Base-by-base conservation (phyloP, 35 echinoderm and acorn worm genomes). In the Apostichopus californicus region DNA sequence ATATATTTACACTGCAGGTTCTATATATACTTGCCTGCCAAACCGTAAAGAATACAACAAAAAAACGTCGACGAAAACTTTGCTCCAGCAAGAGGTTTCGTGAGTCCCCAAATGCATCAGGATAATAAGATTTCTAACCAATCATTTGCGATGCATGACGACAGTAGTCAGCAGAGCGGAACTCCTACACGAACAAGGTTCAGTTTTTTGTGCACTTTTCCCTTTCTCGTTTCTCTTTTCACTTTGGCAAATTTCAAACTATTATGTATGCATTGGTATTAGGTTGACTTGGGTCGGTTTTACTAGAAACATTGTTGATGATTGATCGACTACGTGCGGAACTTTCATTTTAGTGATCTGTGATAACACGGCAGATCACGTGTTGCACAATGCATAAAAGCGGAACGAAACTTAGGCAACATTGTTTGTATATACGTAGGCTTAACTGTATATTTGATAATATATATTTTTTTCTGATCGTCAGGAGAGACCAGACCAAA, bases 111-210 rank as follows among this genome's bases (percentile, higher is more conserved):
- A 75, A 75, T n/a, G 71, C 20, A 83, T 83, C 80, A 54, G 56
- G 56, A 83, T 57, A 57, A 83, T 83, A 55, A 83, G 80, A 83
- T 83, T 83, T 83, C 56, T 57, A 54, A 83, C 80, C 80, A 83
- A 83, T 83, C 80, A 83, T 26, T 55, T 83, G 55, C 56, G 80
- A 83, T 56, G 80, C 80, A 83, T 83, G 80, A 83, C 80, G 80
- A 54, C 58, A 83, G 52, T 9, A 55, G 18, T 20, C 15, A n/a
- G 15, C 4, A 5, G 52, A 83, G 56, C 52, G 52, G 53, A 55
- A 83, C 56, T 57, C 15, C 4, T 55, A 8, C 10, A 15, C 53
- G 28, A 83, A 83, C 56, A 55, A 83, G 52, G 56, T 13, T 83
- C 5, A 57, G 34, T 83, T 83, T 20, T 53, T 57, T 83, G 17